A percentile compares a stretch with the other conserved stretches of the same genome.
Conservation (phyloP, 30 jellyfish, hydroid and myxozoan species). For the Aurelia aurita region DNA sequence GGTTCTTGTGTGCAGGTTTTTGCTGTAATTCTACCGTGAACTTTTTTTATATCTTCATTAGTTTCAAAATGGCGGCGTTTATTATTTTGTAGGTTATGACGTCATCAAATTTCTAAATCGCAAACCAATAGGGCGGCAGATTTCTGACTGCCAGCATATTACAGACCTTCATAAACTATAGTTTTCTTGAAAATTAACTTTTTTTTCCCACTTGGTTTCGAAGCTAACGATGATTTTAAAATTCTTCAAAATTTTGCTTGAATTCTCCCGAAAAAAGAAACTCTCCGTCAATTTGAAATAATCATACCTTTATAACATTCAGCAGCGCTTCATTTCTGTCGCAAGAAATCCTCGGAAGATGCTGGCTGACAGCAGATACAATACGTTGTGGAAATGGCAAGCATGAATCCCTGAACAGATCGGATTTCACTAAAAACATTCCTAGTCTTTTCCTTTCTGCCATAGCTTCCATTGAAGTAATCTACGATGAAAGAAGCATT, state of each 20-base stretch:
- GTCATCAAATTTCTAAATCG: neutral
- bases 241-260: neutral
- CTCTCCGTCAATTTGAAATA: too few species aligned
- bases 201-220: too few species aligned
- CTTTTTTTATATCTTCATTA: too few species aligned
- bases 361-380: conserved; percentile 41
- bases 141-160: neutral
- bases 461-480: conserved; percentile 68
- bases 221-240: too few species aligned
- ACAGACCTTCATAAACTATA: neutral
- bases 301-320: conserved; percentile 79
- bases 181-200: too few species aligned
- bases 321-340: conserved; percentile 79
- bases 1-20: too few species aligned
- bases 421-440: conserved; percentile 69
- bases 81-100: neutral
- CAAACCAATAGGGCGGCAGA: neutral
- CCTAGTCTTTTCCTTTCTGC: conserved; percentile 38
- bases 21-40: too few species aligned
- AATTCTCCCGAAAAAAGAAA: neutral
- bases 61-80: too few species aligned
- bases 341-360: conserved; percentile 78
- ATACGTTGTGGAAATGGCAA: conserved; percentile 80
- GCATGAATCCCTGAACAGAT: conserved; percentile 61
- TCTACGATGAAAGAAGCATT: conserved; percentile 11